phyloP scores from a whole-genome alignment of 2,888 invertebrate species.

The Nezara viridula region DNA sequence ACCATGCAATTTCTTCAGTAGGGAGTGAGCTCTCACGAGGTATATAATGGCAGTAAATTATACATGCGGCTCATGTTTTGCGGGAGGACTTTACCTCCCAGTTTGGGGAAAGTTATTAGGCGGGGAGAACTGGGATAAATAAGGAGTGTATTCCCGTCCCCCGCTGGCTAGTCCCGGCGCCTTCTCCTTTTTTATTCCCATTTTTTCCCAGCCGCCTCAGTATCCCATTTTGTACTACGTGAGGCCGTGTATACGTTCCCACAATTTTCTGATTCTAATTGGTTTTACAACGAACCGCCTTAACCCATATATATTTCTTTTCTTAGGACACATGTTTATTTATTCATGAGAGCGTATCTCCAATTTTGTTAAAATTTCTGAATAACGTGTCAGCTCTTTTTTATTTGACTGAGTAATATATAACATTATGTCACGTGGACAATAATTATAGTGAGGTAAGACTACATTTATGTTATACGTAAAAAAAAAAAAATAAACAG shows the following conservation, averaged over 20 bases:
- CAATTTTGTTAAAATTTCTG: not conserved
- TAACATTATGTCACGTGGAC: too few species aligned
- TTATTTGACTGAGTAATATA: too few species aligned
- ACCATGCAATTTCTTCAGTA: not conserved
- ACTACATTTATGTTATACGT: too few species aligned
- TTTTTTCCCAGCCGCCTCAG: not conserved
- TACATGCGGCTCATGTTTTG: slow-evolving; percentile 14
- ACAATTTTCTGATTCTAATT: not conserved
- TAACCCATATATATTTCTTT: not conserved
- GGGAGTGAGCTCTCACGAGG: not conserved
- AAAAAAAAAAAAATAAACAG: too few species aligned
- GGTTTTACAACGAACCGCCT: not conserved
- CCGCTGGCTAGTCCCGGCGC: not conserved
- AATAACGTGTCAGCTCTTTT: not conserved
- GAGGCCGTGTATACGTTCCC: not conserved
- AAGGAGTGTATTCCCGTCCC: not conserved
- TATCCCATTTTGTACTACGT: not conserved
- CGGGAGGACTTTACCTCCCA: not conserved
- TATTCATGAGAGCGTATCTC: not conserved
- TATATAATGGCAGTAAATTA: slow-evolving; percentile 15
- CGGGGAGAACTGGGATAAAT: not conserved
- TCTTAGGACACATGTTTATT: not conserved
- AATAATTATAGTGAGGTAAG: too few species aligned
- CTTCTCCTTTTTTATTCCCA: not conserved
- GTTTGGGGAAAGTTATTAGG: slow-evolving; percentile 8